These are phyloP conservation scores for Sminthopsis crassicaudata DNA, from an alignment of 2,113 vertebrate species.

Conservation along the genomic window DNA sequence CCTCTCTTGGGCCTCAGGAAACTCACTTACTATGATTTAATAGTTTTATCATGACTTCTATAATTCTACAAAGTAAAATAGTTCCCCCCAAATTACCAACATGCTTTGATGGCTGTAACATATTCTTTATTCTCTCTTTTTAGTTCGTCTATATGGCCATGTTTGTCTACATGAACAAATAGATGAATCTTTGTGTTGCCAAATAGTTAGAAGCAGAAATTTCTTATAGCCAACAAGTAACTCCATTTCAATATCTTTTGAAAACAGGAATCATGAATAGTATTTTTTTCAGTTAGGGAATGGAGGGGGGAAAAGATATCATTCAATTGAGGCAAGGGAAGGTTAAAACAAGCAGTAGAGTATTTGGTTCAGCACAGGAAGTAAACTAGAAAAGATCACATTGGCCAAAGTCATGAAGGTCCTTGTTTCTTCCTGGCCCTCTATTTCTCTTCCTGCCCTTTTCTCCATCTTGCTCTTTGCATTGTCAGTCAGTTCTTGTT, in stretches of 20 bases:
- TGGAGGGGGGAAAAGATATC: neutral
- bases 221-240: slow-evolving; percentile 38
- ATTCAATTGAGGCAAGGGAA: slow-evolving; percentile 12
- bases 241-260: slow-evolving; percentile 59
- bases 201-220: slow-evolving; percentile 53
- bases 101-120: neutral
- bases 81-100: neutral
- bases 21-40: neutral
- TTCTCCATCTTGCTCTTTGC: neutral
- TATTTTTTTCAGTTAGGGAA: slow-evolving; percentile 1
- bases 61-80: neutral
- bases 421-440: neutral
- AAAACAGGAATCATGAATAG: slow-evolving; percentile 41
- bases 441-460: neutral
- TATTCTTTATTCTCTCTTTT: neutral
- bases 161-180: slow-evolving; percentile 37
- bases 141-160: slow-evolving; percentile 53
- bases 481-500: neutral
- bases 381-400: slow-evolving; percentile 1
- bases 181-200: slow-evolving; percentile 33
- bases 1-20: neutral
- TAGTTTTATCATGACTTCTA: neutral
- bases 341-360: neutral
- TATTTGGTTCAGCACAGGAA: neutral
- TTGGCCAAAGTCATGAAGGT: slow-evolving; percentile 34